These are phyloP conservation scores for Papilio elwesi DNA, from an alignment of 2,888 invertebrate species.

Conservation along the genomic window DNA sequence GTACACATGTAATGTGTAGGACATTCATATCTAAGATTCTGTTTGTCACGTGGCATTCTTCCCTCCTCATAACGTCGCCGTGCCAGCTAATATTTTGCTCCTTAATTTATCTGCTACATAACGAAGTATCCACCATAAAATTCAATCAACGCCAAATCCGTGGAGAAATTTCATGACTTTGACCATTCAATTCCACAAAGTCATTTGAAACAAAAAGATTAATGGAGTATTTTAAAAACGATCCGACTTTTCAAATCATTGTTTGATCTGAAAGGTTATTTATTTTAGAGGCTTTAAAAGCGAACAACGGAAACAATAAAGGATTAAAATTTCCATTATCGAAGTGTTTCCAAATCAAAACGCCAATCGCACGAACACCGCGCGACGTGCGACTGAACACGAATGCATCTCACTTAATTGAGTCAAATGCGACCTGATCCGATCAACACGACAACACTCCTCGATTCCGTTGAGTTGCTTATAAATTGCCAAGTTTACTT, in stretches of 20 bases:
- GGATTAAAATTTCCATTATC: constrained; percentile 44
- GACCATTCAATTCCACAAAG: constrained; percentile 2
- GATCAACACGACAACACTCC: constrained; percentile 13
- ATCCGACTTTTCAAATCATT: constrained; percentile 34
- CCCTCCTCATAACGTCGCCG: too few relatives aligned
- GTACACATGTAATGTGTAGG: too few relatives aligned
- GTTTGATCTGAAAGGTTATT: constrained; percentile 40
- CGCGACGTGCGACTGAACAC: constrained; percentile 1
- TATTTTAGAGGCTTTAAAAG: constrained; percentile 44
- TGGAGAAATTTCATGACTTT: constrained; percentile 9
- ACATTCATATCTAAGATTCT: too few relatives aligned
- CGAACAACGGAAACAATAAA: constrained; percentile 39
- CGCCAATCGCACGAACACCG: constrained; percentile 10
- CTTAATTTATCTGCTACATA: background rate
- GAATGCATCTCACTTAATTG: constrained; percentile 21
- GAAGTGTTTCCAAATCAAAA: constrained; percentile 29
- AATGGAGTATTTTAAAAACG: constrained; percentile 17
- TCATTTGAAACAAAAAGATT: constrained; percentile 14
- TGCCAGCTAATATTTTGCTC: background rate
- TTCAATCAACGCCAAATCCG: background rate
- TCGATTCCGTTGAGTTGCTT: background rate
- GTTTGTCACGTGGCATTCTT: too few relatives aligned
- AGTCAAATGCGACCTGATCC: constrained; percentile 30
- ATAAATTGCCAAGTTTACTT: background rate
- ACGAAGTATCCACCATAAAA: background rate